phyloP scores from a whole-genome alignment of 1,140 invertebrate genomes.

The Octopus sinensis region DNA sequence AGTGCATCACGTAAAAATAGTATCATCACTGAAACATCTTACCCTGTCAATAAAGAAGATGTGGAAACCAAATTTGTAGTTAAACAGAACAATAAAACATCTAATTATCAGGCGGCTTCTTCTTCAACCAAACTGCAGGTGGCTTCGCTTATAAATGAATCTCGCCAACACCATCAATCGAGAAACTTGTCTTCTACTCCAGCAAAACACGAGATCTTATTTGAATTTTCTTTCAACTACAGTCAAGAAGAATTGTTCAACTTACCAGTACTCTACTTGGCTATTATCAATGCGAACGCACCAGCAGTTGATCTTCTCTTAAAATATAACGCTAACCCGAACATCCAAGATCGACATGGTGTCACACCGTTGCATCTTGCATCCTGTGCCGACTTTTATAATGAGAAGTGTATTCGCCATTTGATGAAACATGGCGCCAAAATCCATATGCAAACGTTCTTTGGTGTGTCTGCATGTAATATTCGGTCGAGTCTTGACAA shows the following conservation, averaged over 20 bases:
- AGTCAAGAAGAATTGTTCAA: conserved; percentile 60
- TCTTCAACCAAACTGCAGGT: not conserved
- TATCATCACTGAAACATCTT: not conserved
- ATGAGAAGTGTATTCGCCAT: conserved; percentile 60
- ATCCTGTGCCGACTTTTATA: conserved; percentile 59
- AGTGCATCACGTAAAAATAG: not conserved
- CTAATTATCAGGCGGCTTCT: not conserved
- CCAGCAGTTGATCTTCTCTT: conserved; percentile 61
- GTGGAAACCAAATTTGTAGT: not conserved
- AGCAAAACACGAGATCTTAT: not conserved
- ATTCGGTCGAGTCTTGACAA: conserved; percentile 54
- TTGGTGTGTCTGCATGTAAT: conserved; percentile 54
- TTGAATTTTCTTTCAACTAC: conserved; percentile 52
- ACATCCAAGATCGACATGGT: conserved; percentile 59
- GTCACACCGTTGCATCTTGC: conserved; percentile 64
- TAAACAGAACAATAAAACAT: not conserved
- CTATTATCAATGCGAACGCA: conserved; percentile 60
- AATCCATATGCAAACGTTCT: conserved; percentile 57
- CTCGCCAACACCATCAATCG: not conserved
- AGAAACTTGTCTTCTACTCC: not conserved
- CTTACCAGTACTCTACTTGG: conserved; percentile 62
- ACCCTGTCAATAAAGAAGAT: not conserved
- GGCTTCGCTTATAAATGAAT: not conserved
- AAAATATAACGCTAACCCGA: conserved; percentile 61
- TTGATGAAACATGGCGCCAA: conserved; percentile 62